Conservation (phyloP, 2,888 invertebrate species). For the Druceiella hillmani region DNA sequence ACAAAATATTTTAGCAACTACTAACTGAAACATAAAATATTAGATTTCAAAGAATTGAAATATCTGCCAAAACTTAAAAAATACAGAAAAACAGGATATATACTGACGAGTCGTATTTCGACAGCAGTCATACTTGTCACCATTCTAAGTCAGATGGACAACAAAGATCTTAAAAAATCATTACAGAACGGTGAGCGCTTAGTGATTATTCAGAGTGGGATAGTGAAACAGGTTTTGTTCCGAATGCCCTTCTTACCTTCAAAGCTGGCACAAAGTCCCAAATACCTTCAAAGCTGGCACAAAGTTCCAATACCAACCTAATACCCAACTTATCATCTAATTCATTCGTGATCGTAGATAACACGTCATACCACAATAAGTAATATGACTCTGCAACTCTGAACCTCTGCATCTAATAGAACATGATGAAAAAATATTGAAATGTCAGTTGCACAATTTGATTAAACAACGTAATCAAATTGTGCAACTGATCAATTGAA, state of each 20-base stretch:
- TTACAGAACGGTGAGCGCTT: slow-evolving; percentile 19
- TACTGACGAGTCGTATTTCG: slow-evolving; percentile 18
- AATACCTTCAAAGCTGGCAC: slow-evolving; percentile 22
- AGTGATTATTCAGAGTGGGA: slow-evolving; percentile 22
- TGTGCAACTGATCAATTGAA: slow-evolving; percentile 9
- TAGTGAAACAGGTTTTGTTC: slow-evolving; percentile 21
- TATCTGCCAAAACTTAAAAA: slow-evolving; percentile 14
- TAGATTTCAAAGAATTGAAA: slow-evolving; percentile 12
- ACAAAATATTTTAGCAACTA: slow-evolving; percentile 8
- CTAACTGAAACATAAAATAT: slow-evolving; percentile 14
- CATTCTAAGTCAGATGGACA: slow-evolving; percentile 11
- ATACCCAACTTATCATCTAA: slow-evolving; percentile 23
- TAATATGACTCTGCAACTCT: too few species aligned
- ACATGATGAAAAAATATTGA: slow-evolving; percentile 5
- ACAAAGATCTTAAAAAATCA: slow-evolving; percentile 9
- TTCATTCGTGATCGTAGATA: slow-evolving; percentile 12
- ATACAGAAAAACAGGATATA: slow-evolving; percentile 17
- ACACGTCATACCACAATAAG: slow-evolving; percentile 20
- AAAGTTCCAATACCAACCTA: slow-evolving; percentile 25
- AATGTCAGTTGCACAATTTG: slow-evolving; percentile 12
- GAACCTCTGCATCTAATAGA: too few species aligned
- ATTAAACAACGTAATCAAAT: slow-evolving; percentile 7
- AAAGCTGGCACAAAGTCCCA: slow-evolving; percentile 17
- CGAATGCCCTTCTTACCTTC: slow-evolving; percentile 13
- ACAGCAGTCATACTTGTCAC: slow-evolving; percentile 11